These are phyloP conservation scores for Crioceris asparagi DNA, from an alignment of 2,888 invertebrate species.

Conservation along the genomic window DNA sequence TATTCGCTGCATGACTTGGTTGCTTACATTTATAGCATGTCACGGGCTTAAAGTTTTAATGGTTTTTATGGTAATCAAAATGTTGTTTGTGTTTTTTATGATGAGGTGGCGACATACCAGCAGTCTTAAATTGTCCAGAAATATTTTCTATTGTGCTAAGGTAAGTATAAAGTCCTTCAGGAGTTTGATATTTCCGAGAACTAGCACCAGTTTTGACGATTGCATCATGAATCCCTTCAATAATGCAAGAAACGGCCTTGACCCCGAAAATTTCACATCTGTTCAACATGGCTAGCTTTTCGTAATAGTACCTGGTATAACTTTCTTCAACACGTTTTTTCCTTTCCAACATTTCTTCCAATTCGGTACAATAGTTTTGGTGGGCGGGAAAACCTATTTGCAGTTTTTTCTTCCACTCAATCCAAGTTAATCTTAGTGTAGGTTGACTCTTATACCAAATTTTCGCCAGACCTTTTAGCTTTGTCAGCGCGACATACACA, in stretches of 20 bases:
- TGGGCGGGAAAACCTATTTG: slow-evolving; percentile 12
- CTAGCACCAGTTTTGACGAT: slow-evolving; percentile 14
- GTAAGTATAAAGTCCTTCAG: slow-evolving; percentile 13
- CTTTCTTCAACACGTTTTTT: slow-evolving; percentile 15
- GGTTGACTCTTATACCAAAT: slow-evolving; percentile 9
- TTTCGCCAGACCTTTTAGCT: not conserved
- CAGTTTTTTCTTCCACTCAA: slow-evolving; percentile 17
- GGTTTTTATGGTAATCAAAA: not conserved
- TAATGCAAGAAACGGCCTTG: slow-evolving; percentile 17
- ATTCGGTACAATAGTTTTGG: slow-evolving; percentile 10
- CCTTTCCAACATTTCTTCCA: slow-evolving; percentile 14
- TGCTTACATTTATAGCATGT: not conserved
- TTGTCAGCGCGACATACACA: too few species aligned
- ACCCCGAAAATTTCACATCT: slow-evolving; percentile 14
- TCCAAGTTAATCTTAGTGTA: slow-evolving; percentile 13
- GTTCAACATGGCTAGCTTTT: slow-evolving; percentile 17
- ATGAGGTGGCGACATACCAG: too few species aligned
- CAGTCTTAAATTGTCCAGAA: not conserved
- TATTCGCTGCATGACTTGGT: slow-evolving; percentile 1
- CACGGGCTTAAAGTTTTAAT: not conserved
- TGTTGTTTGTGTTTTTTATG: not conserved
- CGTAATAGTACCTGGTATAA: slow-evolving; percentile 16
- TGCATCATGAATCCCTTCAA: slow-evolving; percentile 16
- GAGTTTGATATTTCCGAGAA: slow-evolving; percentile 12
- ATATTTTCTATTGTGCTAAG: slow-evolving; percentile 6